These are phyloP conservation scores for Metopolophium dirhodum DNA, from an alignment of 1,140 invertebrate species.

Conservation along the genomic window DNA sequence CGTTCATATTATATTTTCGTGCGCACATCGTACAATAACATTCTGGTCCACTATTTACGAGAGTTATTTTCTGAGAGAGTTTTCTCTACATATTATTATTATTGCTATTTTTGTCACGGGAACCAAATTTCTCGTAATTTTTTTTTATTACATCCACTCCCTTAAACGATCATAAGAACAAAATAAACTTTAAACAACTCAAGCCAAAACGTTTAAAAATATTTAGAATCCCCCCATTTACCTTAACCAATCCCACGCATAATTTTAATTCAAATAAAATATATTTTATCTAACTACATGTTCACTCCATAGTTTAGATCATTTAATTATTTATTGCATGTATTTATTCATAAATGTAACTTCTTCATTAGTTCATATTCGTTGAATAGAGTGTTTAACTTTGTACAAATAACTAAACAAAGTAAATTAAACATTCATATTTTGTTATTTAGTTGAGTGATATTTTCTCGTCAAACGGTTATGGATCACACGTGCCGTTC, in stretches of 20 bases:
- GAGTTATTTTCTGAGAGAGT: background rate
- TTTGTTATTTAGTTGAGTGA: background rate
- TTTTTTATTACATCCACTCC: background rate
- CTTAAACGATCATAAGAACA: background rate
- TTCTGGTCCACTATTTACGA: background rate
- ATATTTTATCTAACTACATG: background rate
- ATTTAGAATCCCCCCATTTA: background rate
- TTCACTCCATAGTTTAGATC: too few species aligned
- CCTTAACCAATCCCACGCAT: background rate
- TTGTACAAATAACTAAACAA: background rate
- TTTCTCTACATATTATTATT: background rate
- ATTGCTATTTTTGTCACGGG: background rate
- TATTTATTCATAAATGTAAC: too few species aligned
- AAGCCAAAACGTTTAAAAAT: background rate
- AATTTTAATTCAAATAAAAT: background rate
- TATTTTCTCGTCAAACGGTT: background rate
- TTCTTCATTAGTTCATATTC: background rate
- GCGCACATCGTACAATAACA: background rate
- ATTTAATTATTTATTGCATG: too few species aligned
- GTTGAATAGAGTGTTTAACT: background rate
- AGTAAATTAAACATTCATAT: background rate
- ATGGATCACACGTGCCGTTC: background rate
- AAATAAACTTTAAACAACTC: background rate
- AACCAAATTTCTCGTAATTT: background rate
- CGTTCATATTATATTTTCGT: background rate